Evolutionary conservation across 2,888 invertebrate genomes (phyloP), one percentile per base, ranked within the genome.

Genomic region (Phragmatobia fuliginosa): DNA sequence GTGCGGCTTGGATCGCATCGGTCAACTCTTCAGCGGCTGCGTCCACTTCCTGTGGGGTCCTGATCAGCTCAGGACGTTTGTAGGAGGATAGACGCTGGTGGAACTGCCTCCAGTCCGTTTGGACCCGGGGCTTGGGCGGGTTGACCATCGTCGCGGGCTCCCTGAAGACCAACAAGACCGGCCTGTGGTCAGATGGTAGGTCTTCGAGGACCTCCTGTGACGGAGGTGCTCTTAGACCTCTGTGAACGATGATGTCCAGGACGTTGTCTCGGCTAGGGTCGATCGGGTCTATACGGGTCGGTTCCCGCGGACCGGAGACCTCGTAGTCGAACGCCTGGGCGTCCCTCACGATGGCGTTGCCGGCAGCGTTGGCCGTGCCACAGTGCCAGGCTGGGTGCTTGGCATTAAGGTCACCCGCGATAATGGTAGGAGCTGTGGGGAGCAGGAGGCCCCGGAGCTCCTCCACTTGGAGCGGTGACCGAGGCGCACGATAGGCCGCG

Each of bases 331-430:
- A n/a, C n/a, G 21, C 14, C 5, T 11, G 16, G 32, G 64, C 31
- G 16, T 68, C 64, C 2, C 28, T 25, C 25, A 64, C 8, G 31
- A 64, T 49, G 1, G 6, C 25, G 5, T 6, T 16, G 6, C 64
- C 68, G 0, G 4, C 45, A 1, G 7, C 6, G 60, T 59, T 64
- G 25, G 21, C 21, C 10, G 18, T 21, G 1, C 18, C 0, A 4
- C 41, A 60, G 49, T 68, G 56, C 68, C 63, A 68, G 18, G 38
- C 32, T 10, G 41, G 56, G 56, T 62, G 60, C 16, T 68, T 59
- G 3, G 56, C 49, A 28, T 64, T 68, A 0, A 63, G 33, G 25
- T 63, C 68, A 0, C 68, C 68, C 18, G 68, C 68, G 41, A 41
- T 4, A 16, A 41, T 41, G 41, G 41, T 41, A 5, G 16, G 41